Conservation (phyloP, 2,888 invertebrate species). For the Nomada fabriciana region DNA sequence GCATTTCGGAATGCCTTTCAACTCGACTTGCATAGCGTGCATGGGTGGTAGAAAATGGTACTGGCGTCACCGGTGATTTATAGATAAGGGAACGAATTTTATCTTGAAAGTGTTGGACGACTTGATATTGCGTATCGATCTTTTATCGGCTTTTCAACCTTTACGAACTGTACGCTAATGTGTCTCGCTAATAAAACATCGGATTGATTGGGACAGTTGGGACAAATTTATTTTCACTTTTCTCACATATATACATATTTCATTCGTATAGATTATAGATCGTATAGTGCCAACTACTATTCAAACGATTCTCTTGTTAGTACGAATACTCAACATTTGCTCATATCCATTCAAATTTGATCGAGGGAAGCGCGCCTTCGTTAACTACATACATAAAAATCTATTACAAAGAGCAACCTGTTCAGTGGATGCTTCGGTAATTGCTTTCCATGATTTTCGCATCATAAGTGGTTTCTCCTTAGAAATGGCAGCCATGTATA, state of each 20-base stretch:
- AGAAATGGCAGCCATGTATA: conserved; percentile 25
- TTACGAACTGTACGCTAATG: no score
- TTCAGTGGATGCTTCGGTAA: not conserved
- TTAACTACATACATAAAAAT: no score
- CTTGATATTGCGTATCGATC: no score
- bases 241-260: not conserved
- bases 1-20: conserved; percentile 57
- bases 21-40: not conserved
- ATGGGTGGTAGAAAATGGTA: conserved; percentile 54
- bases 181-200: no score
- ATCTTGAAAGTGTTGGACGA: not conserved
- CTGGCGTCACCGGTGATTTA: conserved; percentile 46
- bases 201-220: no score
- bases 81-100: not conserved
- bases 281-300: not conserved
- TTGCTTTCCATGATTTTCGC: conserved; percentile 4
- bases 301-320: no score
- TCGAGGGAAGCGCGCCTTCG: no score
- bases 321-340: not conserved
- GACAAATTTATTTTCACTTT: conserved; percentile 23
- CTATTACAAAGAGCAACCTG: no score
- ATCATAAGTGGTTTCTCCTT: conserved; percentile 18
- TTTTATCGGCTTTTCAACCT: no score
- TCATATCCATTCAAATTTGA: not conserved
- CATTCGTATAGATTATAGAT: not conserved